Evolutionary conservation across 2,797 vertebrate genomes (phyloP).

Genomic region (Erpetoichthys calabaricus): DNA sequence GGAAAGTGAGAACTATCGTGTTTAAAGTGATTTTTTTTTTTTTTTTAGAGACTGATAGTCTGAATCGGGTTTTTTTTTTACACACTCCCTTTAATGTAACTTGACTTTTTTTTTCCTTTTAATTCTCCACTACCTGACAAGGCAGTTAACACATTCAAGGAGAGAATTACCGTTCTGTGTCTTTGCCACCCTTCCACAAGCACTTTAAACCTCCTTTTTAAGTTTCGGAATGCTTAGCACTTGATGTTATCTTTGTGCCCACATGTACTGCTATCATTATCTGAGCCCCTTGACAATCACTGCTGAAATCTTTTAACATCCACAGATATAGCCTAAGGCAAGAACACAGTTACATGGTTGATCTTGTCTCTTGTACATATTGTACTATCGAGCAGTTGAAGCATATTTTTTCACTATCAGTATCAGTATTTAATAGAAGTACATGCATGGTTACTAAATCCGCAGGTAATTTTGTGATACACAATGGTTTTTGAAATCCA

Average conservation of each 20-base stretch:
- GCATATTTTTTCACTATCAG: slow-evolving; percentile 2
- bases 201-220: slow-evolving; percentile 42
- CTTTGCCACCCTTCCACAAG: slow-evolving; percentile 26
- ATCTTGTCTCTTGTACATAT: slow-evolving; percentile 60
- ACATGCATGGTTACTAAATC: too few species aligned
- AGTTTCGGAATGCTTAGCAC: slow-evolving; percentile 27
- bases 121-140: slow-evolving; percentile 47
- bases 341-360: slow-evolving; percentile 51
- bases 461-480: too few species aligned
- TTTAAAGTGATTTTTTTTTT: too few species aligned
- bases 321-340: slow-evolving; percentile 50
- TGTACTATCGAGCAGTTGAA: slow-evolving; percentile 30
- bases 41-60: too few species aligned
- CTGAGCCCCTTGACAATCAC: slow-evolving; percentile 58
- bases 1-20: too few species aligned
- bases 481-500: too few species aligned
- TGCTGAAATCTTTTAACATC: slow-evolving; percentile 50
- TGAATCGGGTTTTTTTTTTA: too few species aligned
- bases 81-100: not conserved
- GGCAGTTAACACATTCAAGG: slow-evolving; percentile 23
- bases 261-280: slow-evolving; percentile 63
- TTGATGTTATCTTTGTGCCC: slow-evolving; percentile 57
- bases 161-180: slow-evolving; percentile 20
- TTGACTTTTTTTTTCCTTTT: slow-evolving; percentile 27
- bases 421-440: not conserved